Percentiles rank a stretch among this genome's conserved stretches.
Conservation (phyloP, 2,113 vertebrate genomes). For the Oreocharis arfaki region DNA sequence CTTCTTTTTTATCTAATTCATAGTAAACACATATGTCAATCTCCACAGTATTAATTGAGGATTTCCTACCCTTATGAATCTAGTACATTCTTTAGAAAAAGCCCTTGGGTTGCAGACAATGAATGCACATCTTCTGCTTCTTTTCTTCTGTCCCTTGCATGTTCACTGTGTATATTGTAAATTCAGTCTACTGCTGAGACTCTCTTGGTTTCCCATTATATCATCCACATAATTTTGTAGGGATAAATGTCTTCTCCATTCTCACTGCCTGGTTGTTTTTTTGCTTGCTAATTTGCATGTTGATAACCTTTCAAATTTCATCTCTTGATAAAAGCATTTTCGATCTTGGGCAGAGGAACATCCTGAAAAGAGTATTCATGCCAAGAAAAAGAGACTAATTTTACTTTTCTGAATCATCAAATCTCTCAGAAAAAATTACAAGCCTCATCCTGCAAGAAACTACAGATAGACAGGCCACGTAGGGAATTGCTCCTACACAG, state of each 20-base stretch:
- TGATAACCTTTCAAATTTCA: background rate
- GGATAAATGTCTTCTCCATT: background rate
- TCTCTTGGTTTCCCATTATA: background rate
- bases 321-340: background rate
- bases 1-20: background rate
- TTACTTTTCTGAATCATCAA: background rate
- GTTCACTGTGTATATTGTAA: background rate
- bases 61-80: background rate
- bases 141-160: background rate
- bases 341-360: background rate
- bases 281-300: background rate
- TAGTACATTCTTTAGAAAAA: background rate
- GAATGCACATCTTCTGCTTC: background rate
- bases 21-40: background rate
- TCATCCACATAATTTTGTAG: background rate
- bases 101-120: background rate
- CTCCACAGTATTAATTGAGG: accelerated
- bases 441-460: background rate
- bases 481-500: background rate
- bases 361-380: background rate
- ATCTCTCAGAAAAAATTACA: background rate
- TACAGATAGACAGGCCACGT: background rate
- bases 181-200: background rate
- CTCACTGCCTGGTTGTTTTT: background rate
- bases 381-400: conserved; percentile 13